phyloP scores from a whole-genome alignment of 1,140 invertebrate genomes.

The Oscheius sp. region DNA sequence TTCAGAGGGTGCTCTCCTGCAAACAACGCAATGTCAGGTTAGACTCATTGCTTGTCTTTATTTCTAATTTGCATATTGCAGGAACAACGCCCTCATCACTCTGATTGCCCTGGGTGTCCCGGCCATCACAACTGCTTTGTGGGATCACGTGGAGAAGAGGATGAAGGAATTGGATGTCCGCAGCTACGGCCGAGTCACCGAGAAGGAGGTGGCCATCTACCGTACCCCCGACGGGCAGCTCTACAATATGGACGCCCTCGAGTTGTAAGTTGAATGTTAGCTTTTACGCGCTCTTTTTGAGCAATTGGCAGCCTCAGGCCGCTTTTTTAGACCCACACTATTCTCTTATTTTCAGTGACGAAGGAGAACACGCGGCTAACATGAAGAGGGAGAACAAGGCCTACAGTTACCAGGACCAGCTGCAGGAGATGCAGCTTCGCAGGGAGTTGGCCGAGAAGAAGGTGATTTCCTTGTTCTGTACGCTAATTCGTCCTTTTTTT shows the following conservation, averaged over 20 bases:
- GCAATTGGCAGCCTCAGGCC: constrained; percentile 64
- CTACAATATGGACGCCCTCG: constrained; percentile 83
- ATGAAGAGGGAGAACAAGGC: constrained; percentile 92
- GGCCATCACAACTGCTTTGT: constrained; percentile 23
- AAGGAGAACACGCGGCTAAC: constrained; percentile 71
- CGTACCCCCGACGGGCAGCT: constrained; percentile 82
- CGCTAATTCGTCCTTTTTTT: no score
- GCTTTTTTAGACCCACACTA: constrained; percentile 40
- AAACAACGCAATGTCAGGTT: constrained; percentile 17
- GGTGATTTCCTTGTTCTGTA: no score
- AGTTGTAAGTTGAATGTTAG: constrained; percentile 67
- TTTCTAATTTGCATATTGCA: not conserved
- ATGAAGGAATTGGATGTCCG: constrained; percentile 36
- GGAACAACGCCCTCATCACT: constrained; percentile 25
- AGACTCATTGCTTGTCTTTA: not conserved
- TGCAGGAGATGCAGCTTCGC: constrained; percentile 85
- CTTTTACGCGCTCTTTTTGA: constrained; percentile 15
- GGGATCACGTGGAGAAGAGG: constrained; percentile 38
- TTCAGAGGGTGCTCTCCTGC: constrained; percentile 12
- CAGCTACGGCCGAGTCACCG: constrained; percentile 40
- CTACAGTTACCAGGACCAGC: constrained; percentile 93
- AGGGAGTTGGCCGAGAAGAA: constrained; percentile 86
- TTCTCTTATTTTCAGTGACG: constrained; percentile 53
- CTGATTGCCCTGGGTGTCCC: constrained; percentile 15
- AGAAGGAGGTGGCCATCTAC: constrained; percentile 83